Percentiles rank a stretch among this genome's conserved stretches.
phyloP scores from a whole-genome alignment of 2,888 invertebrate species.

The Drosophila austrosaltans region DNA sequence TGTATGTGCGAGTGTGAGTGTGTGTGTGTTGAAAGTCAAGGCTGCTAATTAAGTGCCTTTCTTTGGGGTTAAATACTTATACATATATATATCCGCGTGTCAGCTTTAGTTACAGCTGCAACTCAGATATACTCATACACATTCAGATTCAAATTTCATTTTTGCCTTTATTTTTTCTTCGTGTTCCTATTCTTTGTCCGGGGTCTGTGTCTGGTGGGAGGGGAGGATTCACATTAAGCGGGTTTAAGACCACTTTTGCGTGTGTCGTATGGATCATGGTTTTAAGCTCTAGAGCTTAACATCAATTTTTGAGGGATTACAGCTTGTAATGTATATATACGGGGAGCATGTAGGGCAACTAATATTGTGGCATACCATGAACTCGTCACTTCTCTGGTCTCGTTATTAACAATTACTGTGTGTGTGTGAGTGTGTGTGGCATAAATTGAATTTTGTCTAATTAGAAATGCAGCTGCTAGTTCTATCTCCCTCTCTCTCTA shows the following conservation, averaged over 20 bases:
- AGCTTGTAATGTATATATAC: slow-evolving; percentile 43
- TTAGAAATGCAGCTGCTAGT: slow-evolving; percentile 34
- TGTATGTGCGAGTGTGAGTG: not conserved
- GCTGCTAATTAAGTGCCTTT: slow-evolving; percentile 71
- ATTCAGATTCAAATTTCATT: slow-evolving; percentile 33
- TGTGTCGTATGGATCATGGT: slow-evolving; percentile 50
- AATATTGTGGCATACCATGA: slow-evolving; percentile 31
- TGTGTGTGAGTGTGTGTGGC: not conserved
- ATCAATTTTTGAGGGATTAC: slow-evolving; percentile 74
- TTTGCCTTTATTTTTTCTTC: slow-evolving; percentile 1
- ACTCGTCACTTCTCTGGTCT: slow-evolving; percentile 22
- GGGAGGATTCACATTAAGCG: slow-evolving; percentile 48
- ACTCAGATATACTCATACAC: slow-evolving; percentile 3
- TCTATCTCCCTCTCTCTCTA: too few species aligned
- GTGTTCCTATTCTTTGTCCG: slow-evolving; percentile 39
- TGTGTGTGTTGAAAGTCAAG: slow-evolving; percentile 64
- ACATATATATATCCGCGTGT: slow-evolving; percentile 20
- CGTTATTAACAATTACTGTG: not conserved
- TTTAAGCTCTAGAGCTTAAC: slow-evolving; percentile 66
- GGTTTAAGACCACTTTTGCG: slow-evolving; percentile 46
- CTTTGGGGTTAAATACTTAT: slow-evolving; percentile 48
- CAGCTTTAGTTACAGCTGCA: slow-evolving; percentile 29
- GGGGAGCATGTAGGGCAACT: slow-evolving; percentile 15
- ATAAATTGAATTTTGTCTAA: slow-evolving; percentile 37
- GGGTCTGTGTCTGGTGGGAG: slow-evolving; percentile 14